Conservation (phyloP, 2,888 invertebrate species). For the Agrenia bidenticulata region DNA sequence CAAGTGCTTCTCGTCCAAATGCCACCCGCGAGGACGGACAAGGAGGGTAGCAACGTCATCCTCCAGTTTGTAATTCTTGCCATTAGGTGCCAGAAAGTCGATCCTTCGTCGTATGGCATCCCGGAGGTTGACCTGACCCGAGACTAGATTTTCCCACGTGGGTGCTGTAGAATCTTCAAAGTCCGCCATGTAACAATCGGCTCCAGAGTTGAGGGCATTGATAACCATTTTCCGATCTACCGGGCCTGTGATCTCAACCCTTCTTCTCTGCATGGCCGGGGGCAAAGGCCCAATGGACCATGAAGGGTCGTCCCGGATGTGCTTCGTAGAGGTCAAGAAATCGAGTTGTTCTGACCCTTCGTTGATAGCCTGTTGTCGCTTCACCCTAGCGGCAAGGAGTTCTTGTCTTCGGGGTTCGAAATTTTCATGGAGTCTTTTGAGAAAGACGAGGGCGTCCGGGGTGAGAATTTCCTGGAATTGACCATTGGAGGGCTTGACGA, state of each 20-base stretch:
- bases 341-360: constrained; percentile 29
- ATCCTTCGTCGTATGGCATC: constrained; percentile 39
- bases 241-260: constrained; percentile 46
- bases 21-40: constrained; percentile 45
- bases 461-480: constrained; percentile 33
- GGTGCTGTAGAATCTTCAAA: constrained; percentile 46
- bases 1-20: constrained; percentile 44
- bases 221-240: constrained; percentile 48
- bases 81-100: constrained; percentile 38
- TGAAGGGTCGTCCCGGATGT: constrained; percentile 32
- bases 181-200: constrained; percentile 47
- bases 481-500: constrained; percentile 24
- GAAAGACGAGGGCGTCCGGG: constrained; percentile 37
- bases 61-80: constrained; percentile 42
- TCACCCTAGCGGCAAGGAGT: constrained; percentile 27
- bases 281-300: constrained; percentile 42
- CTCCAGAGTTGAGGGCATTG: constrained; percentile 43
- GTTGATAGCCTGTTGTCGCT: constrained; percentile 37
- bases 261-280: constrained; percentile 27
- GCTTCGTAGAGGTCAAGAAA: constrained; percentile 35
- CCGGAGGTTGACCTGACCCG: constrained; percentile 39
- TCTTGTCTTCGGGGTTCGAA: constrained; percentile 41
- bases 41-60: constrained; percentile 34
- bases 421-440: constrained; percentile 38
- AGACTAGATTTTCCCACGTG: constrained; percentile 39